phyloP scores from a whole-genome alignment of 2,888 invertebrate species.

The Troides aeacus region DNA sequence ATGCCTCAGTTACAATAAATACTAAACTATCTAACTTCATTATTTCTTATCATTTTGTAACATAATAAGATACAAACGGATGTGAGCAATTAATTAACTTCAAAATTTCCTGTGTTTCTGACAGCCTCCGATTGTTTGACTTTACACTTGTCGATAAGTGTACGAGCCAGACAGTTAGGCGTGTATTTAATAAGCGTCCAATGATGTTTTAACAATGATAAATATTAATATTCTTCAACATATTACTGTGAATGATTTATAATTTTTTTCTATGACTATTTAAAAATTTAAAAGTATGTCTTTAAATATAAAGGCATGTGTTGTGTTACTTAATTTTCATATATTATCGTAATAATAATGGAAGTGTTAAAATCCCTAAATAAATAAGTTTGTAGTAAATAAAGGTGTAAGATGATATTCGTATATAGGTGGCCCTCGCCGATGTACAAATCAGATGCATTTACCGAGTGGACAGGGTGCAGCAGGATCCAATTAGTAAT shows the following conservation, averaged over 20 bases:
- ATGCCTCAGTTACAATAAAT: background rate
- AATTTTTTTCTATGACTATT: background rate
- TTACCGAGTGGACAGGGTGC: slow-evolving; percentile 41
- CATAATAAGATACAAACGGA: slow-evolving; percentile 3
- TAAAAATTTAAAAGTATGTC: background rate
- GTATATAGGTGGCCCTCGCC: slow-evolving; percentile 3
- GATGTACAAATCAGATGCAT: slow-evolving; percentile 38
- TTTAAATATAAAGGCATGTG: background rate
- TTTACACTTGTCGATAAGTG: slow-evolving; percentile 16
- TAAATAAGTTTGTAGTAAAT: background rate
- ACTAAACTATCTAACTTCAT: background rate
- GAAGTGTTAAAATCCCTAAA: background rate
- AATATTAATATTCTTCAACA: too few species aligned
- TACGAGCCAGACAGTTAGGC: slow-evolving; percentile 13
- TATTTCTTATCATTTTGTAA: background rate
- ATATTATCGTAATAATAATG: background rate
- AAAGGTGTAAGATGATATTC: background rate
- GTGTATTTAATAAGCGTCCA: background rate
- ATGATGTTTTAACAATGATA: background rate
- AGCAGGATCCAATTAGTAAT: slow-evolving; percentile 54
- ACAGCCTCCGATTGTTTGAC: slow-evolving; percentile 13
- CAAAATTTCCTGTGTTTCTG: slow-evolving; percentile 15
- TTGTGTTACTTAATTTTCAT: background rate
- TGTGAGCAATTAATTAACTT: slow-evolving; percentile 15
- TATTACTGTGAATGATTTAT: too few species aligned